Conservation (phyloP, 2,797 vertebrate species). For the Xiphorhynchus erythropygius region DNA sequence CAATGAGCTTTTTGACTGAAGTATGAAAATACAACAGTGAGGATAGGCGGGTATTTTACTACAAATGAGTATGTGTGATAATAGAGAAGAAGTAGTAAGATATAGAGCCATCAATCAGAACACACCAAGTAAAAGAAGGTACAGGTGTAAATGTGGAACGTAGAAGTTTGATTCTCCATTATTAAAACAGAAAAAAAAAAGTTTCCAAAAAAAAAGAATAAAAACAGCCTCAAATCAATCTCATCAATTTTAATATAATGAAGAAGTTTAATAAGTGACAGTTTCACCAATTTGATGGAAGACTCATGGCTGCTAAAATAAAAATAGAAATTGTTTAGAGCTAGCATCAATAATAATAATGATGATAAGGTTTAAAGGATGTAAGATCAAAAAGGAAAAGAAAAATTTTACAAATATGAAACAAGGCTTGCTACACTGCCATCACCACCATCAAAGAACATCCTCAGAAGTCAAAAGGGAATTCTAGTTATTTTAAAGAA, state of each 20-base stretch:
- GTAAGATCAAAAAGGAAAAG: constrained; percentile 14
- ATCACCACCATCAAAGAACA: background rate
- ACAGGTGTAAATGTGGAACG: constrained; percentile 62
- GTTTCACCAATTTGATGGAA: constrained; percentile 50
- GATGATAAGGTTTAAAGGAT: background rate
- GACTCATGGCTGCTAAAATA: constrained; percentile 20
- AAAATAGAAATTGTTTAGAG: constrained; percentile 2
- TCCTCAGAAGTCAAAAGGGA: constrained; percentile 19
- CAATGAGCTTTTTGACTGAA: constrained; percentile 34
- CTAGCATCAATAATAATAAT: background rate
- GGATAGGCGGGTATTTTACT: constrained; percentile 38
- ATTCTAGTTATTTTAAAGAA: constrained; percentile 28
- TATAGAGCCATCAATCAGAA: constrained; percentile 46
- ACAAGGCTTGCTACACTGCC: background rate
- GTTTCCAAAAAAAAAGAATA: background rate
- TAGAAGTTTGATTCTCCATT: constrained; percentile 59
- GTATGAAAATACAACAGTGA: constrained; percentile 56
- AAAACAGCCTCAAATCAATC: constrained; percentile 7
- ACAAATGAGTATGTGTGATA: constrained; percentile 26
- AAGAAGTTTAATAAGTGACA: constrained; percentile 49
- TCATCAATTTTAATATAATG: constrained; percentile 63
- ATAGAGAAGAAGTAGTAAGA: constrained; percentile 47
- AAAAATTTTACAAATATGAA: constrained; percentile 24
- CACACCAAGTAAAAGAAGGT: constrained; percentile 5
- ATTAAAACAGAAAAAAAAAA: constrained; percentile 57